Percentiles rank a stretch among this genome's conserved stretches.
These are phyloP conservation scores for Cyphomyrmex costatus DNA, from an alignment of 1,140 invertebrate genomes.

Conservation along the genomic window DNA sequence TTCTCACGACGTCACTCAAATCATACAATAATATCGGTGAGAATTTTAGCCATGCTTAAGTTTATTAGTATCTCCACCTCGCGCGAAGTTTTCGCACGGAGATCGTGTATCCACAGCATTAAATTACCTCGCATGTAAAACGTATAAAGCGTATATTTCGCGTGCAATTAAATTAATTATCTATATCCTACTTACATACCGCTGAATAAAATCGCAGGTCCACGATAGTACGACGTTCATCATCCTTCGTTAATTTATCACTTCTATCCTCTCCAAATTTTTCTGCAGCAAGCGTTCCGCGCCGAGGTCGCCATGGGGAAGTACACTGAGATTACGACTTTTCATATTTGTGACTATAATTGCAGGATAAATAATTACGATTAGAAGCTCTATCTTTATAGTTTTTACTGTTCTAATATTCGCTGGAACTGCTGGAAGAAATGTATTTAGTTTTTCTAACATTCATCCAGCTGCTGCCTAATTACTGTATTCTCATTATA, in stretches of 20 bases:
- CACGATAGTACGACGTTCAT: neutral
- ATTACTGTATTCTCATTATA: too few species aligned
- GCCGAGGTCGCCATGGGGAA: neutral
- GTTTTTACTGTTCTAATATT: too few species aligned
- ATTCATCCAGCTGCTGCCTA: too few species aligned
- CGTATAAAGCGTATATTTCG: constrained; percentile 27
- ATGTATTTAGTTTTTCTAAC: too few species aligned
- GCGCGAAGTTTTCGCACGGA: constrained; percentile 5
- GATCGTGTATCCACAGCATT: neutral
- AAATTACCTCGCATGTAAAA: neutral
- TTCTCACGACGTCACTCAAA: neutral
- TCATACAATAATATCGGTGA: neutral
- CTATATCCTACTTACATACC: constrained; percentile 10
- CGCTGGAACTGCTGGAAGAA: too few species aligned
- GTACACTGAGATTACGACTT: too few species aligned
- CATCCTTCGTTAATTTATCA: constrained; percentile 27
- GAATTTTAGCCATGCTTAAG: neutral
- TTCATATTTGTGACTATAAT: too few species aligned
- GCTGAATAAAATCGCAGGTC: neutral
- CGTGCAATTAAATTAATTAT: constrained; percentile 47
- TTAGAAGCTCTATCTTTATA: too few species aligned
- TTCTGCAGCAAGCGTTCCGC: neutral
- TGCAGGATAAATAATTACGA: too few species aligned
- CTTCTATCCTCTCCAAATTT: constrained; percentile 8
- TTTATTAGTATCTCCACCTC: constrained; percentile 12